Evolutionary conservation across 1,140 invertebrate species (phyloP), one percentile per base, ranked within the genome.

Genomic region (Lordiphosa clarofinis): DNA sequence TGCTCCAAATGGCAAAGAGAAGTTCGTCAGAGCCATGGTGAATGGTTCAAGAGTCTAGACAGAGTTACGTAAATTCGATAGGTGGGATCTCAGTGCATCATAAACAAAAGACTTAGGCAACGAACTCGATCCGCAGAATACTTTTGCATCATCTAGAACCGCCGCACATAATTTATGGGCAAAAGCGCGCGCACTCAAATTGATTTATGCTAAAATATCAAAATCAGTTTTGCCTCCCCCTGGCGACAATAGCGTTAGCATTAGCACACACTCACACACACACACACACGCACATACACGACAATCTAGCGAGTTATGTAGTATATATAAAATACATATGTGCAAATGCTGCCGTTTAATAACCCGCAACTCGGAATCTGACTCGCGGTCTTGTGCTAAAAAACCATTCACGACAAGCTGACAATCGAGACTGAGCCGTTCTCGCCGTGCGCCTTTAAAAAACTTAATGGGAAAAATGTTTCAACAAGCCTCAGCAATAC

Each of bases 361-460:
- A 75, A 82, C 61, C 74, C 69, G 59, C 64, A 56, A 28, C 35
- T 49, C 46, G 33, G 11, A 52, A 12, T 35, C 19, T 33, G 39
- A 43, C 28, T 42, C 76, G 76, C 72, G 76, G 56, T 71, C 72
- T 66, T 74, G 63, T 81, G 76, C 76, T 81, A 81, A 81, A 81
- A 82, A 72, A 81, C 76, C 76, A 82, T 81, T 81, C 76, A 81
- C 76, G 76, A 71, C 76, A 82, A 81, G 76, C 76, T 81, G 76
- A 81, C 76, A 81, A 81, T 81, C 76, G 72, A 82, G 76, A 81
- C 76, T 81, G 76, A 81, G 76, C 76, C 67, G 76, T 82, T 82
- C 76, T 82, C 76, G 76, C 58, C 72, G 76, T 76, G 76, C 76
- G 76, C 76, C 76, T 81, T 82, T 64, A 82, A 81, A 74, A 78